phyloP scores from a whole-genome alignment of 1,140 invertebrate species.

The Drusus annulatus region DNA sequence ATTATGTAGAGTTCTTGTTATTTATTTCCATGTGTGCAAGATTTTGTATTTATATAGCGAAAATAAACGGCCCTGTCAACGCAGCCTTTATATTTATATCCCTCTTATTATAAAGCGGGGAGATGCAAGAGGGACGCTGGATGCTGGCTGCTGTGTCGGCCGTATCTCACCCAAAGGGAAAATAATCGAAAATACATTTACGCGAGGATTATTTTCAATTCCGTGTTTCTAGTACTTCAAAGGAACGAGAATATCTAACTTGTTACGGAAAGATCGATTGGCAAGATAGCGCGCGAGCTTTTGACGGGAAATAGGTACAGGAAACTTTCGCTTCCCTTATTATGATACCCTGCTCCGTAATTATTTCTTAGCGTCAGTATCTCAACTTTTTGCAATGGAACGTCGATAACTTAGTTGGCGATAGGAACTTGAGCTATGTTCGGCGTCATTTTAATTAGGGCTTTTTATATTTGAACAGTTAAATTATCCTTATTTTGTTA shows the following conservation, averaged over 20 bases:
- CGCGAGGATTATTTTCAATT: conserved; percentile 40
- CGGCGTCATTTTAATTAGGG: no score
- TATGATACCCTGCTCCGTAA: no score
- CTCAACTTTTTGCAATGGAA: neutral
- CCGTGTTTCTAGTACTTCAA: conserved; percentile 33
- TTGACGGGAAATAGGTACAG: conserved; percentile 3
- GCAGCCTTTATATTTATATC: neutral
- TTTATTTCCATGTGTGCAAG: no score
- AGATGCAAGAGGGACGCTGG: conserved; percentile 9
- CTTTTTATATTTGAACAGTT: no score
- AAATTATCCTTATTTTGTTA: no score
- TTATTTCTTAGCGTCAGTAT: no score
- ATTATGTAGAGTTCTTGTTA: no score
- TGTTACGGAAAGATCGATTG: conserved; percentile 39
- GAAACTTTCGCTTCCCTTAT: neutral
- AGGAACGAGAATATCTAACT: conserved; percentile 19
- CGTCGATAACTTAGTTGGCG: neutral
- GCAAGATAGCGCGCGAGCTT: conserved; percentile 13
- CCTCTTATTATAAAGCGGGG: neutral
- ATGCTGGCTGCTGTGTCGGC: neutral
- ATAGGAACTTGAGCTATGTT: neutral
- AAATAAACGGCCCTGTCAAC: neutral
- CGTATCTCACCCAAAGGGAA: neutral
- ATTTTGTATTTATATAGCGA: no score
- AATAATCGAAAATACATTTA: conserved; percentile 42